Base-by-base conservation (phyloP, 2,797 vertebrate genomes). In the Tokudaia muenninki region DNA sequence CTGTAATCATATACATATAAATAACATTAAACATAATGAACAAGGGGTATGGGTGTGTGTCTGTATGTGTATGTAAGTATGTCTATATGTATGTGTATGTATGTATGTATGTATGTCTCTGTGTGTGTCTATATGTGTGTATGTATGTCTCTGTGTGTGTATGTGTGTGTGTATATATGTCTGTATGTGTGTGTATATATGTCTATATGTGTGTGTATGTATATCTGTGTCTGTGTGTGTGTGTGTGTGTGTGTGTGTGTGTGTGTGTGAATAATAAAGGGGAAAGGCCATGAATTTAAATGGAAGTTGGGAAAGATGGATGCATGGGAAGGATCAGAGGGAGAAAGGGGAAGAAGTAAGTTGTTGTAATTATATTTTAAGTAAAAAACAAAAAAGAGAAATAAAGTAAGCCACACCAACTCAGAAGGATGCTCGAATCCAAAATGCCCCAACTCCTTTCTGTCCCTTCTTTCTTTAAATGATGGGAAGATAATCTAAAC, bases 91-190 rank as follows among this genome's bases (percentile, higher is more conserved):
- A 3, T 75, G 3, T 41, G 2, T 41, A 3, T 75, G 5, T 75
- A 4, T 75, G 3, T 75, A 11, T 65, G 1, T 65, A 13, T 14
- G 0, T 65, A 0, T 65, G 2, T 65, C 1, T 65, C 0, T 65
- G 1, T 13, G 22, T 65, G 0, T 65, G 29, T 65, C 0, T 65
- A 3, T 63, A 0, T 65, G 26, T 65, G 6, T 50, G 7, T 75
- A 4, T 75, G 21, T 41, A 3, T 24, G 37, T 41, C 1, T 41
- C 2, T 41, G 4, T 41, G 3, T 41, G 19, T 74, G 21, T 41
- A 10, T 74, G 9, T 78, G 13, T 34, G 29, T 34, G 65, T 67
- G 29, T 50, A 50, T 50, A 50, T 50, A 21, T 65, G 29, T 65
- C 3, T 65, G 29, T 74, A 4, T 57, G 17, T 57, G 17, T 55